Evolutionary conservation across 37 sponge, comb jelly and placozoan genomes (phyloP).

Genomic region (Trichoplax adhaerens): DNA sequence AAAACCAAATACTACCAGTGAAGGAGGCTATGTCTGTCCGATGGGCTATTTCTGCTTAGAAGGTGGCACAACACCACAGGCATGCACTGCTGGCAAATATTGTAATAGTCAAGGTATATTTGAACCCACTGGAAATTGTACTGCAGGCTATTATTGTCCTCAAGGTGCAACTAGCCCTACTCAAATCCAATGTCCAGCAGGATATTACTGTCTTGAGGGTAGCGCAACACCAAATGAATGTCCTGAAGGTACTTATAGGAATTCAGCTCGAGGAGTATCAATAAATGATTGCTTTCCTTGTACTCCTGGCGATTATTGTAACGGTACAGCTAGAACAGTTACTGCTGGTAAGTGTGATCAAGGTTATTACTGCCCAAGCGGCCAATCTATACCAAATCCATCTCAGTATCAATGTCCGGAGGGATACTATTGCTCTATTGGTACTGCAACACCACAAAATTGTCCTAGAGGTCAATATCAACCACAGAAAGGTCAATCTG

Average conservation of each 20-base stretch:
- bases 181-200: conserved; percentile 14
- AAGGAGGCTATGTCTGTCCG: conserved; percentile 5
- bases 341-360: conserved; percentile 6
- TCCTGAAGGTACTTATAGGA: conserved; percentile 17
- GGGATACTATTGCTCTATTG: conserved; percentile 16
- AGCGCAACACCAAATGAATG: conserved; percentile 7
- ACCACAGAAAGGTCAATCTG: conserved; percentile 2
- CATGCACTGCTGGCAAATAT: conserved; percentile 13
- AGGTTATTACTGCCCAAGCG: conserved; percentile 22
- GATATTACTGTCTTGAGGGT: conserved; percentile 20
- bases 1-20: too few species aligned
- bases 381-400: not conserved
- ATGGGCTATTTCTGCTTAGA: conserved; percentile 13
- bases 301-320: conserved; percentile 17
- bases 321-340: not conserved
- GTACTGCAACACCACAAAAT: conserved; percentile 8
- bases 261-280: not conserved
- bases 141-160: conserved; percentile 23
- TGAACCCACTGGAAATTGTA: conserved; percentile 4
- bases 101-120: conserved; percentile 8
- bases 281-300: conserved; percentile 10
- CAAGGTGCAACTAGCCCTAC: conserved; percentile 4
- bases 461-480: conserved; percentile 13
- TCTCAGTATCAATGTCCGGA: not conserved
- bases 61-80: not conserved